phyloP scores from a whole-genome alignment of 2,797 vertebrate species.

The Bradypus variegatus region DNA sequence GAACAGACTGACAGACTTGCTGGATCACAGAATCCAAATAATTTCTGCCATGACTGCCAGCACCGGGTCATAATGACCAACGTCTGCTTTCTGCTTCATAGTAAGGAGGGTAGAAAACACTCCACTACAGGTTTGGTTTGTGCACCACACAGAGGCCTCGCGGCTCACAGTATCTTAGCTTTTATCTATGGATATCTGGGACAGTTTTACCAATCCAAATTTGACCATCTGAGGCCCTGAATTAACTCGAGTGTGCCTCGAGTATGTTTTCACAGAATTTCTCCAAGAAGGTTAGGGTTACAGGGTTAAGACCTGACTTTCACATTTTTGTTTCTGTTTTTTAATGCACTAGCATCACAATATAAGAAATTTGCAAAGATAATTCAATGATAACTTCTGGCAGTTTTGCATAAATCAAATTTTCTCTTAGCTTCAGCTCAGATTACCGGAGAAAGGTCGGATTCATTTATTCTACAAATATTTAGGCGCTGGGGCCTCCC shows the following conservation, averaged over 20 bases:
- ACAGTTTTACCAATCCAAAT: background rate
- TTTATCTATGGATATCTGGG: background rate
- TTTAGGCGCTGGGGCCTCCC: background rate
- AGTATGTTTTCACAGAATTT: no score
- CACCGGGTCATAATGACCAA: background rate
- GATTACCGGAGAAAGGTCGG: background rate
- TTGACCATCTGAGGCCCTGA: fast-evolving
- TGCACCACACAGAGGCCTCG: fast-evolving
- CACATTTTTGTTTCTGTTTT: no score
- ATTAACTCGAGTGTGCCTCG: background rate
- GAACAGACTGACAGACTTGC: background rate
- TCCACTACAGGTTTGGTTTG: background rate
- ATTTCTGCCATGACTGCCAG: background rate
- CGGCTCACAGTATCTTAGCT: fast-evolving
- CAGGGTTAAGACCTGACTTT: background rate
- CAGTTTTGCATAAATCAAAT: background rate
- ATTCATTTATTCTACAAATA: no score
- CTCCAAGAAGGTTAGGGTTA: background rate
- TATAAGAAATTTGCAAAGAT: background rate
- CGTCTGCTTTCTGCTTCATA: background rate
- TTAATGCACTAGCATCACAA: background rate
- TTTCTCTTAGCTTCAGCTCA: background rate
- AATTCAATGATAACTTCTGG: background rate
- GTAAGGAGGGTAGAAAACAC: no score
- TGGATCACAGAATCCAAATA: background rate